Base-by-base conservation (phyloP, 2,797 vertebrate genomes). In the Propithecus perrieri region DNA sequence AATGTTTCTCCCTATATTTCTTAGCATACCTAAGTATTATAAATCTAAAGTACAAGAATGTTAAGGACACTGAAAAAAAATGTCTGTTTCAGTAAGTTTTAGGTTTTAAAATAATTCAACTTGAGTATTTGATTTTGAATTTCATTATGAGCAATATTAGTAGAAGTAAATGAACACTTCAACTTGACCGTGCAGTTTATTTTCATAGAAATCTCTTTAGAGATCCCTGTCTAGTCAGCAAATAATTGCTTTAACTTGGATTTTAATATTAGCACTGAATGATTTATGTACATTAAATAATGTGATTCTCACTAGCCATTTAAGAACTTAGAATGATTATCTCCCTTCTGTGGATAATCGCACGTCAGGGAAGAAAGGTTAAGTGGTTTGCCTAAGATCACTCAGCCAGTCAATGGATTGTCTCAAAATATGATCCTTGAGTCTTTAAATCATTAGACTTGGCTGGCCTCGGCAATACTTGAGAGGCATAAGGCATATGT, bases 261-360 rank as follows among this genome's bases (percentile, higher is more conserved):
- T 93, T 97, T 97, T 97, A 97, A 96, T 96, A 97, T 95, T 96
- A 96, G 63, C 84, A 94, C 76, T 96, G 93, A 94, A 96, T 96
- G 96, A 97, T 96, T 96, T 96, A 94, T 96, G 91, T 96, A 96
- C 69, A 96, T 96, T 97, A 97, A 97, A 95, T 93, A 97, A 95
- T 95, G 84, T 91, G 76, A 97, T 97, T 97, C 93, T 97, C 57
- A 93, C 93, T 86, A 94, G 87, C 86, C 94, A 92, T 89, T 97
- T 96, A 93, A 72, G 46, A 97, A 46, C 83, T 91, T 88, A 96
- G 83, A 96, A 96, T 97, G 85, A 97, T 97, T 94, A 88, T 97
- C 72, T 96, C 59, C 28, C 86, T 94, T 92, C 30, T 85, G 91
- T 79, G 53, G 69, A 89, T 97, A 95, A 96, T 95, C 76, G 30